phyloP scores from a whole-genome alignment of 2,888 invertebrate genomes.

The Yponomeuta plumbellus region DNA sequence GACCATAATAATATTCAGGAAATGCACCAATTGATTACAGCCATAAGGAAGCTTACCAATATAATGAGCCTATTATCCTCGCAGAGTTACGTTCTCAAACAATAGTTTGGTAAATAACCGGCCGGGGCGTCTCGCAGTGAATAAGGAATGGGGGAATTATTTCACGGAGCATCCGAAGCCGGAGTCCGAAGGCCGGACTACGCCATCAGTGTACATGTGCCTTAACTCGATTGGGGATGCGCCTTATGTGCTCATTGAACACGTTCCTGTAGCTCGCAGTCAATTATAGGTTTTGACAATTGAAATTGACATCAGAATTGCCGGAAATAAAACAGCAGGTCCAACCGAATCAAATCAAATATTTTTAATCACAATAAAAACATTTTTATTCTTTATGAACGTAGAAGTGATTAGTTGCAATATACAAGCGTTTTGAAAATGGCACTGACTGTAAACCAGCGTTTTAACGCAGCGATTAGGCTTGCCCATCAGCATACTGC shows the following conservation, averaged over 20 bases:
- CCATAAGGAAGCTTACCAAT: not conserved
- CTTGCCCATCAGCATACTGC: too few species aligned
- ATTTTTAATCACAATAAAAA: too few species aligned
- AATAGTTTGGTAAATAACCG: conserved; percentile 11
- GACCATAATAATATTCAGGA: too few species aligned
- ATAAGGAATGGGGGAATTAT: conserved; percentile 13
- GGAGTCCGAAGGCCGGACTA: conserved; percentile 6
- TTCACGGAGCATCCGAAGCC: not conserved
- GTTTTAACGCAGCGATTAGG: too few species aligned
- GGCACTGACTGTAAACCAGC: too few species aligned
- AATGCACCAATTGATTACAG: too few species aligned
- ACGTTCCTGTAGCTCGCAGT: not conserved
- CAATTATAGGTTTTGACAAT: not conserved
- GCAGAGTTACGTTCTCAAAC: conserved; percentile 11
- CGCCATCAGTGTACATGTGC: not conserved
- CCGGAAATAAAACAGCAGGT: too few species aligned
- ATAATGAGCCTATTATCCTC: not conserved
- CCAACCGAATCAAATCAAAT: too few species aligned
- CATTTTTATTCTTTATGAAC: too few species aligned
- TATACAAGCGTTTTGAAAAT: too few species aligned
- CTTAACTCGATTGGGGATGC: not conserved
- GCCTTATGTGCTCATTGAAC: not conserved
- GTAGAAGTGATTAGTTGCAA: too few species aligned
- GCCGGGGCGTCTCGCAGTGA: not conserved
- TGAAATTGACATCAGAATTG: not conserved